Percentiles rank a stretch among this genome's conserved stretches.
phyloP scores from a whole-genome alignment of 2,797 vertebrate genomes.

The Myripristis jacobus region DNA sequence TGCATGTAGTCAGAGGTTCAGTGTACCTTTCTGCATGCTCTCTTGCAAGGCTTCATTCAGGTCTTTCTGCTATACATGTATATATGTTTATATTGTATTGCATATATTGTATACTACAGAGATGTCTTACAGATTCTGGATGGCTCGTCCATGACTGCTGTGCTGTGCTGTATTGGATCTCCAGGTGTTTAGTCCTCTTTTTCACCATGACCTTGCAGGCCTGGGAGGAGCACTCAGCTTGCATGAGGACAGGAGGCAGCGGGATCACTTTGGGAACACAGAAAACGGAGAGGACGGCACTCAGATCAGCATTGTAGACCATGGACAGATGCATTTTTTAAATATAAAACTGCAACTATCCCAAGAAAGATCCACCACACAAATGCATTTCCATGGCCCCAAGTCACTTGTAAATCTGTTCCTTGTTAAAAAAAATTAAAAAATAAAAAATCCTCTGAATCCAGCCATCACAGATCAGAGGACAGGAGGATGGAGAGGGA shows the following conservation, averaged over 20 bases:
- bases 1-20: slow-evolving; percentile 8
- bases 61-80: too few relatives aligned
- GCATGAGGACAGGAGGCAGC: slow-evolving; percentile 72
- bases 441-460: neutral
- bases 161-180: slow-evolving; percentile 79
- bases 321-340: neutral
- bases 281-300: neutral
- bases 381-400: neutral
- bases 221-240: slow-evolving; percentile 72
- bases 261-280: slow-evolving; percentile 84
- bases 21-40: neutral
- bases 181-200: slow-evolving; percentile 58
- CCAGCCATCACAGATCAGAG: neutral
- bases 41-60: slow-evolving; percentile 3
- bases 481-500: neutral
- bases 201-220: slow-evolving; percentile 78
- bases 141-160: slow-evolving; percentile 47
- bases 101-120: neutral
- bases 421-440: neutral
- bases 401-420: neutral
- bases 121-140: slow-evolving; percentile 59
- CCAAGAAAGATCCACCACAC: neutral
- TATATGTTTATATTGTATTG: too few relatives aligned
- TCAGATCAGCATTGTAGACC: slow-evolving; percentile 15
- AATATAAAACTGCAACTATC: neutral